These are phyloP conservation scores for Phainopepla nitens DNA, from an alignment of 2,113 vertebrate species.

Conservation along the genomic window DNA sequence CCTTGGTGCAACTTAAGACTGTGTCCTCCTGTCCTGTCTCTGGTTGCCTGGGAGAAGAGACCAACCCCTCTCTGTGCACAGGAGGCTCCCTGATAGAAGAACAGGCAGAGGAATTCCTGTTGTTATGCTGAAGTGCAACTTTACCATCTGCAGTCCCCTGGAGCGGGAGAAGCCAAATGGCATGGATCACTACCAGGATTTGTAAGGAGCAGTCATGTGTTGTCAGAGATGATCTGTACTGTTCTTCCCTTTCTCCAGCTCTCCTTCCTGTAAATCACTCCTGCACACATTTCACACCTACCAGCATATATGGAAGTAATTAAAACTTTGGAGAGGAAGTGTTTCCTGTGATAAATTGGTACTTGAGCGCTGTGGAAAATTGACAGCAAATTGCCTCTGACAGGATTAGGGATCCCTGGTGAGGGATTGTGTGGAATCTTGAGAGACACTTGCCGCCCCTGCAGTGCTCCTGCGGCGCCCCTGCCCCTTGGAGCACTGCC, in stretches of 20 bases:
- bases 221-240: not conserved
- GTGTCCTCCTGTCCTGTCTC: not conserved
- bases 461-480: fast-evolving
- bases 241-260: not conserved
- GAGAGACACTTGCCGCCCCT: not conserved
- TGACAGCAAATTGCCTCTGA: not conserved
- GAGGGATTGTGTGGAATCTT: not conserved
- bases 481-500: fast-evolving
- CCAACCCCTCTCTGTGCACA: not conserved
- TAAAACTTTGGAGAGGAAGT: constrained; percentile 1
- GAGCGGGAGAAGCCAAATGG: not conserved
- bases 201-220: not conserved
- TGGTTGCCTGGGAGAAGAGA: not conserved
- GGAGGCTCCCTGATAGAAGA: not conserved
- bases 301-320: not conserved
- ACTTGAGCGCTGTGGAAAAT: not conserved
- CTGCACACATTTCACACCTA: not conserved
- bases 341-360: not conserved
- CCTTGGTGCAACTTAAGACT: no score
- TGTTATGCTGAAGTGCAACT: not conserved
- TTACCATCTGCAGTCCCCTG: not conserved
- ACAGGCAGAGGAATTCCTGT: not conserved
- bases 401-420: not conserved
- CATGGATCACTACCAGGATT: not conserved
- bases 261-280: not conserved